These are phyloP conservation scores for Calosoma granatense DNA, from an alignment of 1,140 invertebrate species.

Conservation along the genomic window DNA sequence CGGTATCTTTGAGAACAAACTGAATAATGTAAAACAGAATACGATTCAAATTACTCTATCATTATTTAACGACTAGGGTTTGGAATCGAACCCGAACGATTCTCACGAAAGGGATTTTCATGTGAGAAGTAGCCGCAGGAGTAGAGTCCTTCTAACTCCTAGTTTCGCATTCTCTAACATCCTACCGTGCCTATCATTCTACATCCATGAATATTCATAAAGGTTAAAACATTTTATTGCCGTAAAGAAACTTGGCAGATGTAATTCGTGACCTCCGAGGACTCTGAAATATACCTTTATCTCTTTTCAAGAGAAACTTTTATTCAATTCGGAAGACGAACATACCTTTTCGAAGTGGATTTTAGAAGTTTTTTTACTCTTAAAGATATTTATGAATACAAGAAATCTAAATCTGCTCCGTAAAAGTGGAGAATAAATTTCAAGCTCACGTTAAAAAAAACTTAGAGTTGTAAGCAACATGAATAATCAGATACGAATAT, in stretches of 20 bases:
- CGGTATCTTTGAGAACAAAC: conserved; percentile 1
- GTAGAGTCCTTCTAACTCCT: not conserved
- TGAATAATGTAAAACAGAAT: not conserved
- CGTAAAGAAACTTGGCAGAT: not conserved
- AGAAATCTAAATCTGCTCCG: not conserved
- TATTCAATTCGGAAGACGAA: not conserved
- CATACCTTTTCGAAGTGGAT: not conserved
- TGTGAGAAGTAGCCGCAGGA: not conserved
- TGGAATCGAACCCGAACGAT: not conserved
- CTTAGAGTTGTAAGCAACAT: too few relatives aligned
- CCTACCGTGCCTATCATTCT: not conserved
- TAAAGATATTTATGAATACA: not conserved
- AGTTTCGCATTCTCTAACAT: too few relatives aligned
- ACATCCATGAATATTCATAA: not conserved
- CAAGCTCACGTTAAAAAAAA: too few relatives aligned
- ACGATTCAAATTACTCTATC: not conserved
- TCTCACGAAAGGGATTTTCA: not conserved
- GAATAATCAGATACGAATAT: too few relatives aligned
- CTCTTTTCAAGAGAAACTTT: not conserved
- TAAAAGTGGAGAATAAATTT: too few relatives aligned
- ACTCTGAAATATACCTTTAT: not conserved
- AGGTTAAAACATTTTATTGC: conserved; percentile 1
- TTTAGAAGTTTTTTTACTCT: not conserved
- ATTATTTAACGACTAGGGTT: not conserved
- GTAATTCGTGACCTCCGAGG: not conserved